Evolutionary conservation across 35 echinoderm and acorn worm species (phyloP), one percentile per base, ranked within the genome.

Genomic region (Amphiura filiformis): DNA sequence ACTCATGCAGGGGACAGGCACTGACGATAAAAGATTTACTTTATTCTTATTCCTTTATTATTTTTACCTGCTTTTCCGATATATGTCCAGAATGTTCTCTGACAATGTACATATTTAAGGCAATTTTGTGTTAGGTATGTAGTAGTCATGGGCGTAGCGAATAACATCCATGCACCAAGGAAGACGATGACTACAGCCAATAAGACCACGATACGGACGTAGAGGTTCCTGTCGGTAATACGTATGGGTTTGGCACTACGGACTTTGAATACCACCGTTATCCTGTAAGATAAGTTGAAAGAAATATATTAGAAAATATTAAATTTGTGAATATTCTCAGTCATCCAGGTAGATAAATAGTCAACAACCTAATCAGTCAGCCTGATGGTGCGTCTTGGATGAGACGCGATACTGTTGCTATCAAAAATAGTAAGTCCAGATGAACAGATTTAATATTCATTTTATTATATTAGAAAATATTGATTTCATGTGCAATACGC

Each of bases 191-290:
- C 80, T 1, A 88, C 14, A 20, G 75, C 65, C 9, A 88, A 12
- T 9, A 93, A 40, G 23, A 88, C 26, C 47, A 41, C 64, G 12
- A 93, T 93, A 20, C 86, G 85, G 11, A 78, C 4, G 42, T 83
- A 93, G 13, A 93, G 65, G 35, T 83, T 80, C 32, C 1, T 76
- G 65, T 93, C 91, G 15, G 61, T 88, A 18, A 93, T 93, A 23
- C 91, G 91, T 33, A 93, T 75, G 7, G 91, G 91, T 82, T 93
- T 93, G 79, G 91, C 91, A 65, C 91, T 93, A 34, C 91, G 85
- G 11, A 93, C 91, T 1, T 77, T 87, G 65, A 93, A 93, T 5
- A 93, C 86, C 57, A 88, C 80, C 2, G 91, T 93, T 39, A 93
- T 93, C 38, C 91, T 93, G 84, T 35, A 76, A 31, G 12, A 34